A percentile compares a stretch with the other conserved stretches of the same genome.
Evolutionary conservation across 2,797 vertebrate genomes (phyloP).

Genomic region (Trachops cirrhosus): DNA sequence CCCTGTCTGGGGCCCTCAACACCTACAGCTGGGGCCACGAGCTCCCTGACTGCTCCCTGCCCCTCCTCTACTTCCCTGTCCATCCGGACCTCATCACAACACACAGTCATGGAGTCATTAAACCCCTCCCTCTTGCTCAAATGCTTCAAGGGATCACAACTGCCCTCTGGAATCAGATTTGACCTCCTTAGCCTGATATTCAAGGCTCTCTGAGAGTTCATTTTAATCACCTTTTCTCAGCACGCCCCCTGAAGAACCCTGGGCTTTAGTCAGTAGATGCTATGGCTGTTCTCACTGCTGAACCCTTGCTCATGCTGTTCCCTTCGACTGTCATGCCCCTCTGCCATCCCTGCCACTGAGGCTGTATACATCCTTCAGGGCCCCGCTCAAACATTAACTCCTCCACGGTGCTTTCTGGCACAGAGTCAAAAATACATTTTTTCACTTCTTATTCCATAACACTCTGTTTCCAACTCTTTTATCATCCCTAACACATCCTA

Average conservation of each 20-base stretch:
- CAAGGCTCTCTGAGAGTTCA: neutral
- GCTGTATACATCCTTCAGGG: neutral
- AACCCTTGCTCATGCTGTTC: neutral
- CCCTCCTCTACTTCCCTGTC: neutral
- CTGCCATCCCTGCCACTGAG: neutral
- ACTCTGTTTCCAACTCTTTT: neutral
- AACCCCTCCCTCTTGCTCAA: neutral
- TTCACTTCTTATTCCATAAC: neutral
- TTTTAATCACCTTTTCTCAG: neutral
- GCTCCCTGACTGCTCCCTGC: neutral
- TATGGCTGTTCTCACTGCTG: neutral
- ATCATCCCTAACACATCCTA: neutral
- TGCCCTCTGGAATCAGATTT: neutral
- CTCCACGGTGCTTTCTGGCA: neutral
- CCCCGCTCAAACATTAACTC: neutral
- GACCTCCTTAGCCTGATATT: neutral
- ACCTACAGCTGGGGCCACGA: neutral
- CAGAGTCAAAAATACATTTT: neutral
- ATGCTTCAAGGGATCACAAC: neutral
- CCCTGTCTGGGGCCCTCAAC: neutral
- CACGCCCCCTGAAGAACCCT: neutral
- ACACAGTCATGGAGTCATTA: neutral
- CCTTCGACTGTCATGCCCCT: neutral
- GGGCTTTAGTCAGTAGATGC: neutral
- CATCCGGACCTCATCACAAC: neutral